Evolutionary conservation across 1,140 invertebrate genomes (phyloP).

Genomic region (Neodiprion lecontei): DNA sequence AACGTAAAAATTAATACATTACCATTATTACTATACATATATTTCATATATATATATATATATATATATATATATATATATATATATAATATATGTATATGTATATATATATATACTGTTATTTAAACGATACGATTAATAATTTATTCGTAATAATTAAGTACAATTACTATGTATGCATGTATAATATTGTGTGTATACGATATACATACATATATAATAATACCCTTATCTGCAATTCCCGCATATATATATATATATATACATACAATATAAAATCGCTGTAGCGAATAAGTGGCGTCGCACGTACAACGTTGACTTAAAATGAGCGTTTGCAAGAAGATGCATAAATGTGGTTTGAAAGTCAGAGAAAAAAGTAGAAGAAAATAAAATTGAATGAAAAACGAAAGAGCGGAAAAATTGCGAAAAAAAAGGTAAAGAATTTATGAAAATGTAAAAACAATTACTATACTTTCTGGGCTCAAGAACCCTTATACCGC

Average conservation of each 20-base stretch:
- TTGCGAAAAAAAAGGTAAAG: not conserved
- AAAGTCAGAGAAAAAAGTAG: not conserved
- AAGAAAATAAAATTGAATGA: constrained; percentile 1
- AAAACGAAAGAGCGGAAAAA: not conserved
- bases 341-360: not conserved
- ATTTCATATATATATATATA: not conserved
- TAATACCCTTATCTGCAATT: not conserved
- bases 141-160: too few relatives aligned
- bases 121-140: too few relatives aligned
- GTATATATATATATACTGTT: not conserved
- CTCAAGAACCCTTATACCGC: constrained; percentile 14
- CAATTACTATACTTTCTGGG: constrained; percentile 1
- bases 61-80: not conserved
- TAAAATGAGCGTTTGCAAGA: not conserved
- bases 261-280: not conserved
- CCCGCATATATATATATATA: too few relatives aligned
- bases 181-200: too few relatives aligned
- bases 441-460: not conserved
- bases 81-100: not conserved
- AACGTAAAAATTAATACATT: not conserved
- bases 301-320: not conserved
- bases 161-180: too few relatives aligned
- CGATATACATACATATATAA: too few relatives aligned
- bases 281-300: not conserved
- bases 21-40: not conserved